A percentile compares a stretch with the other conserved stretches of the same genome.
phyloP scores from a whole-genome alignment of 2,888 invertebrate genomes.

The Kryphioiulus occultus region DNA sequence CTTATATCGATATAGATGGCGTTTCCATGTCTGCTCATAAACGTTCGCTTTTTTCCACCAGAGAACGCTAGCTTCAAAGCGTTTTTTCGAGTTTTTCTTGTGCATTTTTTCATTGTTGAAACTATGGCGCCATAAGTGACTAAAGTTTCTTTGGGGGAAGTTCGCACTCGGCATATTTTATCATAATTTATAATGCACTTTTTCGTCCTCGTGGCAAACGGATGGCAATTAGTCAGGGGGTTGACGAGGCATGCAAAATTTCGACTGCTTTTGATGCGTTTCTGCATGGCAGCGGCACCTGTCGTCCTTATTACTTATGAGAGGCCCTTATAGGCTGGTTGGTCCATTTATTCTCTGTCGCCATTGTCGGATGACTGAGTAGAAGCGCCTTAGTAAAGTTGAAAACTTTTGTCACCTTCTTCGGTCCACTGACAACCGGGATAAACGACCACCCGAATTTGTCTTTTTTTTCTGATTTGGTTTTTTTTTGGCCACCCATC shows the following conservation, averaged over 20 bases:
- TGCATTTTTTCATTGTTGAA: background rate
- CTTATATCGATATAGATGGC: too few relatives aligned
- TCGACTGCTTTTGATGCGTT: background rate
- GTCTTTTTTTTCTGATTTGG: background rate
- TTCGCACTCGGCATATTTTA: background rate
- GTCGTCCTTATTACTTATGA: constrained; percentile 19
- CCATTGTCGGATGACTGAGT: background rate
- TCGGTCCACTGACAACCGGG: constrained; percentile 26
- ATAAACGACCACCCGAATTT: constrained; percentile 25
- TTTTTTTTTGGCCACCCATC: background rate
- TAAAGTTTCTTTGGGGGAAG: background rate
- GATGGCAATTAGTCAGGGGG: constrained; percentile 7
- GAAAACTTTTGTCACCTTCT: constrained; percentile 21
- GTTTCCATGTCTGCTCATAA: too few relatives aligned
- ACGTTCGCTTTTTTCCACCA: too few relatives aligned
- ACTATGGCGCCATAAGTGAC: background rate
- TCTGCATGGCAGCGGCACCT: constrained; percentile 3
- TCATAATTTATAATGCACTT: background rate
- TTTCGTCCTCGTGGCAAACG: background rate
- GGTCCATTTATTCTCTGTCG: background rate
- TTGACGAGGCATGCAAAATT: constrained; percentile 30
- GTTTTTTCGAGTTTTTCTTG: background rate
- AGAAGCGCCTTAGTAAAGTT: background rate
- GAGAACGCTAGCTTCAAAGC: too few relatives aligned
- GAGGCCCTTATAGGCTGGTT: background rate